phyloP scores from a whole-genome alignment of 1,140 invertebrate species.

The Drosophila ercepeae region DNA sequence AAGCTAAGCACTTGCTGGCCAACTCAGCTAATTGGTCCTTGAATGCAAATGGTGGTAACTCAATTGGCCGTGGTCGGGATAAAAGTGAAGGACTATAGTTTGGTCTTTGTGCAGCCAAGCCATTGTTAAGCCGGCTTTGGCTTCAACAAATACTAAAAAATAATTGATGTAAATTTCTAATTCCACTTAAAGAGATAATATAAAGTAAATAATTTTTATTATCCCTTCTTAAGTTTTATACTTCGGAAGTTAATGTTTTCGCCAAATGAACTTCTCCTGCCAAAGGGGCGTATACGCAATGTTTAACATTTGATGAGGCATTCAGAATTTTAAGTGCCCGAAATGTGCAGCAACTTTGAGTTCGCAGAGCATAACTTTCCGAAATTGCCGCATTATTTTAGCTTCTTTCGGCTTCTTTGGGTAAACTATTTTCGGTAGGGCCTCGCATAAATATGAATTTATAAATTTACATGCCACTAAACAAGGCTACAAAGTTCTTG shows the following conservation, averaged over 20 bases:
- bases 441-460: conserved; percentile 37
- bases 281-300: conserved; percentile 41
- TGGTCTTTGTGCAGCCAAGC: conserved; percentile 34
- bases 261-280: not conserved
- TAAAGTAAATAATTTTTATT: not conserved
- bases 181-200: not conserved
- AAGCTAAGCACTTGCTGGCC: conserved; percentile 23
- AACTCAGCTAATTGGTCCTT: conserved; percentile 71
- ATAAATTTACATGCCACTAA: conserved; percentile 70
- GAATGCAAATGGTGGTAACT: conserved; percentile 48
- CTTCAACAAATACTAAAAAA: not conserved
- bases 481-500: conserved; percentile 48
- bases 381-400: conserved; percentile 65
- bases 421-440: conserved; percentile 28
- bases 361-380: conserved; percentile 38
- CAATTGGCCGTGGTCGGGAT: not conserved
- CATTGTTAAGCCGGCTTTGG: conserved; percentile 19
- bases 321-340: conserved; percentile 22
- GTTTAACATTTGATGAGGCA: conserved; percentile 51
- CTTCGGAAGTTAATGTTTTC: not conserved
- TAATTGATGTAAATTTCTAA: not conserved
- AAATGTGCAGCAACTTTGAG: conserved; percentile 36
- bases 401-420: conserved; percentile 46
- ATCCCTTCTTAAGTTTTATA: not conserved
- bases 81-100: not conserved